A percentile compares a stretch with the other conserved stretches of the same genome.
Conservation (phyloP, 2,888 invertebrate species). For the Tiliacea aurago region DNA sequence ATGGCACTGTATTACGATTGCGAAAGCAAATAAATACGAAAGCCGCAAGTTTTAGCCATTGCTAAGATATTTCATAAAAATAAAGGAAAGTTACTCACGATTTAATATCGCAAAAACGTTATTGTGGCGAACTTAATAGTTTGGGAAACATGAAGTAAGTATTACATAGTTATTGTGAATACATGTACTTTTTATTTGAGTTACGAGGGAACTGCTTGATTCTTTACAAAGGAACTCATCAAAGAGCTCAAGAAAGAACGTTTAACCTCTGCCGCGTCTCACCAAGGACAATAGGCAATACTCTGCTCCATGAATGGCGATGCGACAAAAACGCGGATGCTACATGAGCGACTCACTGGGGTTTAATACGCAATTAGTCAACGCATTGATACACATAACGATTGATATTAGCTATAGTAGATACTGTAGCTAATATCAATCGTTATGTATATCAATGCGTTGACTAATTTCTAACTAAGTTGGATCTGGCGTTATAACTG, state of each 20-base stretch:
- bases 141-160: constrained; percentile 46
- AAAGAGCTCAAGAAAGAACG: constrained; percentile 57
- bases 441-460: constrained; percentile 60
- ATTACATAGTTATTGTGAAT: constrained; percentile 32
- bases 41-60: constrained; percentile 42
- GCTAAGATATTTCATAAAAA: constrained; percentile 60
- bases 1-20: constrained; percentile 40
- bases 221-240: constrained; percentile 62
- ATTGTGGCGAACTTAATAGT: constrained; percentile 51
- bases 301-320: constrained; percentile 74
- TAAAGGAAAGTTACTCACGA: constrained; percentile 62
- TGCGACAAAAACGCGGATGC: constrained; percentile 84
- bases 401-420: constrained; percentile 6
- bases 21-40: constrained; percentile 48
- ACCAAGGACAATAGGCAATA: constrained; percentile 79
- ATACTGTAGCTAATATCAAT: constrained; percentile 5
- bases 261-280: constrained; percentile 65
- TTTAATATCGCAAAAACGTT: constrained; percentile 60
- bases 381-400: constrained; percentile 60
- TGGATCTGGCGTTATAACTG: no score
- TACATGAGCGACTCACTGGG: constrained; percentile 66
- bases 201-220: constrained; percentile 47
- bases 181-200: constrained; percentile 41
- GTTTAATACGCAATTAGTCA: constrained; percentile 68
- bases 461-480: constrained; percentile 68